A percentile compares a stretch with the other conserved stretches of the same genome.
These are phyloP conservation scores for Drosophila rufa DNA, from an alignment of 1,140 invertebrate species.

Conservation along the genomic window DNA sequence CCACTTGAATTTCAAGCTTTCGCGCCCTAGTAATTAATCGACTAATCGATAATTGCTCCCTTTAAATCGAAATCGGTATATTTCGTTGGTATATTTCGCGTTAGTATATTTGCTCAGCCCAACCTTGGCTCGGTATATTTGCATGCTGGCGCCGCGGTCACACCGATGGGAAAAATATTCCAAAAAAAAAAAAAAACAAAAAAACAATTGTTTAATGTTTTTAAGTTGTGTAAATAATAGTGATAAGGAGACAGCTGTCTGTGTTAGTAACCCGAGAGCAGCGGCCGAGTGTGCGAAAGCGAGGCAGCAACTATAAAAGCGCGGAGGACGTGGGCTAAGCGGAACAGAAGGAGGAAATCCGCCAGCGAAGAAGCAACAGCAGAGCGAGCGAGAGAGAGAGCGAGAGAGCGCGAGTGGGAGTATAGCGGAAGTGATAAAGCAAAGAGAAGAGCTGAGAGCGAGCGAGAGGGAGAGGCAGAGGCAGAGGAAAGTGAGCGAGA, in stretches of 20 bases:
- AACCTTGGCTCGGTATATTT: not conserved
- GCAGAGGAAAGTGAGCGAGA: constrained; percentile 4
- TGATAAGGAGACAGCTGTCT: constrained; percentile 48
- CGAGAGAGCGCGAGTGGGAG: constrained; percentile 22
- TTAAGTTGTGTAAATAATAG: constrained; percentile 49
- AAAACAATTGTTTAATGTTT: constrained; percentile 39
- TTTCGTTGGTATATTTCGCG: not conserved
- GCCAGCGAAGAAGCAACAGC: constrained; percentile 34
- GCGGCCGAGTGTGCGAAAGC: not conserved
- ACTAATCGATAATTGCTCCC: not conserved
- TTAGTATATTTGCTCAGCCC: constrained; percentile 1
- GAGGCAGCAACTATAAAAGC: constrained; percentile 19
- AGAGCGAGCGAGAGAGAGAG: constrained; percentile 32
- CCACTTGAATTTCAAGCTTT: not conserved
- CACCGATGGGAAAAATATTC: constrained; percentile 11
- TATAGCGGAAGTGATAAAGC: constrained; percentile 56
- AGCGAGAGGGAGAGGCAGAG: constrained; percentile 5
- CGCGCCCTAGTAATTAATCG: not conserved
- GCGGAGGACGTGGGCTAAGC: constrained; percentile 13
- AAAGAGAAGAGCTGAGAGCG: constrained; percentile 4
- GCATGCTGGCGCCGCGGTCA: constrained; percentile 1
- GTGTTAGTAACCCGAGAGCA: constrained; percentile 13
- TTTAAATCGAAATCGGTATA: not conserved
- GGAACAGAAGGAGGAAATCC: constrained; percentile 30
- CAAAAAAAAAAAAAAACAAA: constrained; percentile 15